These are phyloP conservation scores for Helleia helle DNA, from an alignment of 2,888 invertebrate species.

Conservation along the genomic window DNA sequence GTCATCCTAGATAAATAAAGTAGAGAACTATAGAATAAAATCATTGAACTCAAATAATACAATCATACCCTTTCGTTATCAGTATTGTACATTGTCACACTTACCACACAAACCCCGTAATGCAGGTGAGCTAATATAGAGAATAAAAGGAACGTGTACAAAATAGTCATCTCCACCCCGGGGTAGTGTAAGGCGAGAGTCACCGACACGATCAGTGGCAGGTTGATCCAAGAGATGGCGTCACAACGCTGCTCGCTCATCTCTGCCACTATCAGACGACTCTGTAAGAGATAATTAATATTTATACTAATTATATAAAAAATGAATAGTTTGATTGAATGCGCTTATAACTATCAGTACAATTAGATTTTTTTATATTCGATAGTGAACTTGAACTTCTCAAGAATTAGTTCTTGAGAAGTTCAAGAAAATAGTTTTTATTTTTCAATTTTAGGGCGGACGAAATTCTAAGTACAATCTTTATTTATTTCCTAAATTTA, in stretches of 20 bases:
- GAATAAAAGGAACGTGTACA: constrained; percentile 81
- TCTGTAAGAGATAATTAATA: constrained; percentile 82
- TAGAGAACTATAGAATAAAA: not conserved
- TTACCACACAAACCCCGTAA: constrained; percentile 95
- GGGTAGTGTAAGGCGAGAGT: constrained; percentile 61
- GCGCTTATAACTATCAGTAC: no score
- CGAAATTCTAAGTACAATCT: no score
- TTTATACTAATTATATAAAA: no score
- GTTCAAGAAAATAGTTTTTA: no score
- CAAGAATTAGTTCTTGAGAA: no score
- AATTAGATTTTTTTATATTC: no score
- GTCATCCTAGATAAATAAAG: not conserved
- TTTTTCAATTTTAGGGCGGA: no score
- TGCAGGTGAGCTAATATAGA: constrained; percentile 88
- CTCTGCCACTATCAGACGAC: constrained; percentile 95
- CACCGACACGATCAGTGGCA: constrained; percentile 77
- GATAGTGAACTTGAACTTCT: no score
- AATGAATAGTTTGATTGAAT: no score
- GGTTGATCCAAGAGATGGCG: constrained; percentile 83
- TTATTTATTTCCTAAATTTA: no score
- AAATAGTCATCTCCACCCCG: constrained; percentile 77
- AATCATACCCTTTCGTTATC: no score
- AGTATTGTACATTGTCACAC: constrained; percentile 47
- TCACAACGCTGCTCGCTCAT: constrained; percentile 95
- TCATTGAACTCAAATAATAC: no score